A percentile compares a stretch with the other conserved stretches of the same genome.
These are phyloP conservation scores for Fundulus diaphanus DNA, from an alignment of 2,797 vertebrate genomes.

Conservation along the genomic window DNA sequence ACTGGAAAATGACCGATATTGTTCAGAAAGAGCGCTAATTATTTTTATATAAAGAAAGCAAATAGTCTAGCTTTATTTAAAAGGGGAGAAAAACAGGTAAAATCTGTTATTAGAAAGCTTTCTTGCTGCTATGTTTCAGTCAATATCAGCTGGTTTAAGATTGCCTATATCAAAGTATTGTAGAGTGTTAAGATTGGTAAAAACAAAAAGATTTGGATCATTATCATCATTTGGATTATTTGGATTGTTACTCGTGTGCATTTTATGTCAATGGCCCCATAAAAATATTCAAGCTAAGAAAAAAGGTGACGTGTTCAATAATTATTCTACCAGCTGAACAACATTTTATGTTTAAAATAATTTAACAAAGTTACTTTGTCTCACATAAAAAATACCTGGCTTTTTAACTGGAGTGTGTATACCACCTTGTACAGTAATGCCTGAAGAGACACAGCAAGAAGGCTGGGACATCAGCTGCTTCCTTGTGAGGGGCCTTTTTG, in stretches of 20 bases:
- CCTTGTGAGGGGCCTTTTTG: constrained; percentile 54
- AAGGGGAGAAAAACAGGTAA: not conserved
- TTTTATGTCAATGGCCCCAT: not conserved
- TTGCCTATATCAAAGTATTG: not conserved
- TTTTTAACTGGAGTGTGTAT: not conserved
- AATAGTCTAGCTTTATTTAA: too few relatives aligned
- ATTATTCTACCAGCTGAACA: not conserved
- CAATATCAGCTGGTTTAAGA: not conserved
- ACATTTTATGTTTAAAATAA: not conserved
- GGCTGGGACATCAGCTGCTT: constrained; percentile 58
- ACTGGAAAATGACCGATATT: too few relatives aligned
- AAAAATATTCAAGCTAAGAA: not conserved
- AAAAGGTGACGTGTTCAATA: not conserved
- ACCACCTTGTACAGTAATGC: constrained; percentile 28
- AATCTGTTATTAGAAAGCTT: not conserved
- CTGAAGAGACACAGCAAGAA: constrained; percentile 34
- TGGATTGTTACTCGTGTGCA: too few relatives aligned
- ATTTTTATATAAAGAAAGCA: too few relatives aligned
- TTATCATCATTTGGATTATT: too few relatives aligned
- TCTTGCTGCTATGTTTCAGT: not conserved
- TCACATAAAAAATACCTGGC: not conserved
- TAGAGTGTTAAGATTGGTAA: not conserved
- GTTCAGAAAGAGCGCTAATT: too few relatives aligned
- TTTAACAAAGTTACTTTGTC: not conserved
- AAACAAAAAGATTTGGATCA: too few relatives aligned